Base-by-base conservation (phyloP, 2,888 invertebrate genomes). In the Eilema griseolum region DNA sequence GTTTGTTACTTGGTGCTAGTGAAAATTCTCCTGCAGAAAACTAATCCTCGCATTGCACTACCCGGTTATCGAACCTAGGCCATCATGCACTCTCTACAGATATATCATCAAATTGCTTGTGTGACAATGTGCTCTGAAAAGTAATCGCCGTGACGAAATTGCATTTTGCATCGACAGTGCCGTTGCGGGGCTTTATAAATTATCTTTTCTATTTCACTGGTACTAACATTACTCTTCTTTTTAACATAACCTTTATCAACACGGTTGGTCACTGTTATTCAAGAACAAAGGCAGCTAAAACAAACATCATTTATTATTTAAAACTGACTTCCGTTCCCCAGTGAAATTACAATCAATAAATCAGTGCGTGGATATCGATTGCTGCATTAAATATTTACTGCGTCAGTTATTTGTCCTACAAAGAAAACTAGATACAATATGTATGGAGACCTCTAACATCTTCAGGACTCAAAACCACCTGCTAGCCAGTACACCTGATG, bases 271-370 rank as follows among this genome's bases (percentile, higher is more conserved):
- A 59, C 59, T 20, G 59, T 26, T 24, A 57, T 57, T 59, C 16
- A 33, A 61, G n/a, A 61, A 61, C 61, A 61, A 61, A 61, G 61
- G n/a, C n/a, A 28, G n/a, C 28, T 7, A 61, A 61, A 61, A 1
- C 20, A 61, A 61, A 61, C 61, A 61, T 20, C 33, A 31, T 61
- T 61, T 61, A 61, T 61, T 31, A 61, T 61, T 20, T 33, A 61
- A 61, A n/a, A 11, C 31, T 11, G 26, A 33, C 61, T 33, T 61
- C 60, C 60, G 60, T 61, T 31, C 20, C 61, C n/a, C 61, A 61
- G 5, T 11, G 61, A 61, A n/a, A 20, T n/a, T 12, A 23, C 11
- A n/a, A n/a, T 61, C 61, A 61, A 61, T 28, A 61, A 52, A 52
- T 52, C n/a, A 52, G 52, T n/a, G 20, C 52, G 52, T 52, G 20